These are phyloP conservation scores for Penaeus indicus DNA, from an alignment of 1,140 invertebrate genomes.

Conservation along the genomic window DNA sequence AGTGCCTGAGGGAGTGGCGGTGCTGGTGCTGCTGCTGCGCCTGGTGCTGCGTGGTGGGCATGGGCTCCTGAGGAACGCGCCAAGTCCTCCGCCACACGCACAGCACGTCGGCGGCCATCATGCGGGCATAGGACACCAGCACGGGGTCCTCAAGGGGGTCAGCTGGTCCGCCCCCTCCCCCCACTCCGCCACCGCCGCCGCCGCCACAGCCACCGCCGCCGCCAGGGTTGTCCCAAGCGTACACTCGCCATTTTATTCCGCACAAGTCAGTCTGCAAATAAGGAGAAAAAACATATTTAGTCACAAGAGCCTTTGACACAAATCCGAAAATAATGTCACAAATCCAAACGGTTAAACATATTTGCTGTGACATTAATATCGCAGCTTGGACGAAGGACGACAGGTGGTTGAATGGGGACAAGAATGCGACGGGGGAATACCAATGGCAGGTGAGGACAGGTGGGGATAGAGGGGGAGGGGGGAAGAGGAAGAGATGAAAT, in stretches of 20 bases:
- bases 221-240: slow-evolving; percentile 72
- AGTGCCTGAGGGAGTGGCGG: slow-evolving; percentile 63
- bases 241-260: slow-evolving; percentile 96
- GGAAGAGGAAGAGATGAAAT: too few species aligned
- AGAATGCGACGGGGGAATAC: neutral
- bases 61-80: slow-evolving; percentile 72
- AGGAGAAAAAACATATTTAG: slow-evolving; percentile 66
- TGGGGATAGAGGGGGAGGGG: too few species aligned
- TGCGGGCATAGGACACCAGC: slow-evolving; percentile 91
- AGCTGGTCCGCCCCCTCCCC: slow-evolving; percentile 67
- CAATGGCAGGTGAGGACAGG: too few species aligned
- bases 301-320: neutral
- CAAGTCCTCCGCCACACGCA: slow-evolving; percentile 91
- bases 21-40: slow-evolving; percentile 49
- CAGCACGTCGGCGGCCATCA: slow-evolving; percentile 92
- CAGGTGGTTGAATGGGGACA: neutral
- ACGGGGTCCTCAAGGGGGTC: slow-evolving; percentile 93
- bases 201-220: slow-evolving; percentile 69
- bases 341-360: too few species aligned
- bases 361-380: neutral
- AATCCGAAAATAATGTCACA: too few species aligned
- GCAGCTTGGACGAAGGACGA: neutral
- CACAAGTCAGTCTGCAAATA: slow-evolving; percentile 92
- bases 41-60: slow-evolving; percentile 59
- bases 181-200: slow-evolving; percentile 61